These are phyloP conservation scores for Selenia dentaria DNA, from an alignment of 2,888 invertebrate genomes.

Conservation along the genomic window DNA sequence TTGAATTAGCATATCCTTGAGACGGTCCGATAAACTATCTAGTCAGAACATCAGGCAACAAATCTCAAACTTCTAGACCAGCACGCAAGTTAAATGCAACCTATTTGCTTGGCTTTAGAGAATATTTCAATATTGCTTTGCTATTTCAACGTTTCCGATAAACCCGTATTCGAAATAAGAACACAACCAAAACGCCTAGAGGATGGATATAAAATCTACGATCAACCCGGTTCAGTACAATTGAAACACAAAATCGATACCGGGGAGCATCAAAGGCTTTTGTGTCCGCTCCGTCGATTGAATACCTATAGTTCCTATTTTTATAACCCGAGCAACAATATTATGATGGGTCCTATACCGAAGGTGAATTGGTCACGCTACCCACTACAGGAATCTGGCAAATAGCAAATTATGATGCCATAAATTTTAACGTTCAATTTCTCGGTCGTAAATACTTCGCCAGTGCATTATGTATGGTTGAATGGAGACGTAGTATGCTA, in stretches of 20 bases:
- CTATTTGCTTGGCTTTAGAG: background rate
- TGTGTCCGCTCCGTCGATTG: conserved; percentile 17
- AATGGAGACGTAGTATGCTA: conserved; percentile 53
- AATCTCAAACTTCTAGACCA: background rate
- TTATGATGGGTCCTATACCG: conserved; percentile 1
- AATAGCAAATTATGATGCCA: conserved; percentile 44
- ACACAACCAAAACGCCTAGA: conserved; percentile 3
- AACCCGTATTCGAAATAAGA: conserved; percentile 2
- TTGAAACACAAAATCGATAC: conserved; percentile 30
- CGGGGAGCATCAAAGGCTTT: conserved; percentile 22
- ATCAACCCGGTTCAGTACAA: conserved; percentile 22
- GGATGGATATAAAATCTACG: conserved; percentile 20
- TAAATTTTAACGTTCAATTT: conserved; percentile 54
- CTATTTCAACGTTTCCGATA: conserved; percentile 4
- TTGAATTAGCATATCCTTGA: conserved; percentile 9
- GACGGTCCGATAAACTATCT: conserved; percentile 8
- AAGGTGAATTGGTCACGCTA: conserved; percentile 21
- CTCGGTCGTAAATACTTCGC: conserved; percentile 51
- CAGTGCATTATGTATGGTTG: conserved; percentile 30
- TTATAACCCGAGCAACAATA: conserved; percentile 15
- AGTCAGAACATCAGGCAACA: conserved; percentile 1
- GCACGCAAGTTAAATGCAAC: background rate
- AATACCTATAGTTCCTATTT: conserved; percentile 20
- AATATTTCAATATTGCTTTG: background rate
- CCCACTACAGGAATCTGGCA: conserved; percentile 15